Base-by-base conservation (phyloP, 1,140 invertebrate genomes). In the Bombus polaris region DNA sequence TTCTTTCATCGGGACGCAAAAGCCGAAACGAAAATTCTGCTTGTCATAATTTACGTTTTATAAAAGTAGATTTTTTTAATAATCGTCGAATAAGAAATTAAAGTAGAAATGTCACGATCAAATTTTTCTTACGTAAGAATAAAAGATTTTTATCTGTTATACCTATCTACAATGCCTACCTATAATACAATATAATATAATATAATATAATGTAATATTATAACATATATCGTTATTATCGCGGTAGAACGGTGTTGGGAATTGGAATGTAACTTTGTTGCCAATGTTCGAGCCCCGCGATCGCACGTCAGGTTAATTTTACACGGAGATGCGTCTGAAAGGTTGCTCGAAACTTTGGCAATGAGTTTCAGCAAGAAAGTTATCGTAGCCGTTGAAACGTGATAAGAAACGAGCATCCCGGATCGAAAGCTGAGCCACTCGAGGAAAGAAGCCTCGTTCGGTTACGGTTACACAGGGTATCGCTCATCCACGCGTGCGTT, bases 361-460 rank as follows among this genome's bases (percentile, higher is more conserved):
- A 13, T 32, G 18, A 76, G 35, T 76, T 76, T 59, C 28, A 39
- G 35, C 74, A 28, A 39, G 74, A 39, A 76, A 76, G 35, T 76
- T 76, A 75, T 75, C 73, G n/a, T 47, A 22, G 22, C 32, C 44
- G 73, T 35, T 35, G 73, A n/a, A 53, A 75, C 73, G 73, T 22
- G 44, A 75, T 75, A 75, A 75, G 73, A 75, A 75, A 57, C 42
- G 73, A 75, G 47, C 32, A 37, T 25, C 12, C 44, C 35, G n/a
- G 32, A 75, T 76, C 53, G 35, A 39, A 35, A 76, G 12, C 22
- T 6, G 37, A 71, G 25, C 25, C 32, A 39, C 47, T 59, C 25
- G 18, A 37, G 53, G 3, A 39, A 59, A 76, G 18, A n/a, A 37
- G 25, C 25, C 5, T 28, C 47, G 42, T 39, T 53, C 18, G 47